Percentiles rank a stretch among this genome's conserved stretches.
Evolutionary conservation across 2,888 invertebrate genomes (phyloP).

Genomic region (Pheosia gnoma): DNA sequence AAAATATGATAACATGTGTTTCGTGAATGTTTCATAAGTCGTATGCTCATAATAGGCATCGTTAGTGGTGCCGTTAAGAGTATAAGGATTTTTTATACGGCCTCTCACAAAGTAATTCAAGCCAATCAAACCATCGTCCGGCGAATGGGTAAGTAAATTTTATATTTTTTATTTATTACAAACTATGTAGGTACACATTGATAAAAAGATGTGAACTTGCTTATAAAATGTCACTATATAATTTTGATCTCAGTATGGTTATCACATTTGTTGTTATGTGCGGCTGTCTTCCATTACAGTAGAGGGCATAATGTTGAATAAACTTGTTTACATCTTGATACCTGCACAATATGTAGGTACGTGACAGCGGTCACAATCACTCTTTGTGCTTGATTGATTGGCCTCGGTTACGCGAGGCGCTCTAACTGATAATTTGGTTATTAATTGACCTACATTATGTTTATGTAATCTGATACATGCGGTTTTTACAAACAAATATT

Average conservation of each 20-base stretch:
- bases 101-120: conserved; percentile 32
- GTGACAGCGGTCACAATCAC: conserved; percentile 42
- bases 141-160: conserved; percentile 52
- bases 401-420: conserved; percentile 19
- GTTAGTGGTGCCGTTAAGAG: conserved; percentile 35
- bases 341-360: conserved; percentile 18
- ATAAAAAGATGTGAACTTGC: conserved; percentile 7
- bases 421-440: conserved; percentile 29
- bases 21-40: conserved; percentile 43
- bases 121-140: conserved; percentile 46
- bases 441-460: conserved; percentile 67
- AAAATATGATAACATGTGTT: conserved; percentile 72
- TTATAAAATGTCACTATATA: conserved; percentile 2
- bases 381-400: conserved; percentile 34
- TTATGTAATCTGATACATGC: conserved; percentile 70
- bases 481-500: conserved; percentile 15
- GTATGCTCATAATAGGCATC: conserved; percentile 50
- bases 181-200: conserved; percentile 3
- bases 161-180: conserved; percentile 6
- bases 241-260: conserved; percentile 5
- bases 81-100: conserved; percentile 34
- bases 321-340: conserved; percentile 42
- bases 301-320: conserved; percentile 31
- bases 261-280: conserved; percentile 21
- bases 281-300: conserved; percentile 26